Evolutionary conservation across 2,888 invertebrate species (phyloP).

Genomic region (Anagyrus pseudococci): DNA sequence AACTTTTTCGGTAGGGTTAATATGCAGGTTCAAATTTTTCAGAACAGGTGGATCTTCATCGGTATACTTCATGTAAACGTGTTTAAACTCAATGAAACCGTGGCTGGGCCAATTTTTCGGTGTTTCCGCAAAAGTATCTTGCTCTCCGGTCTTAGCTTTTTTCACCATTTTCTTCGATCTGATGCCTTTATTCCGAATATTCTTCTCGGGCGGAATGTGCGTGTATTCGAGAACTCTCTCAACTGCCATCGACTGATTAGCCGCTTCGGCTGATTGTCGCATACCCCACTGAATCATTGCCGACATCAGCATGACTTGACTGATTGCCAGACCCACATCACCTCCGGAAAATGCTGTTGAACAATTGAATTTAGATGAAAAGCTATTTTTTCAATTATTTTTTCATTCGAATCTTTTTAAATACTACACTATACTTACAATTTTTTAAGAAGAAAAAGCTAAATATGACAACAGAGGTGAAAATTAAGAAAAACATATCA

Average conservation of each 20-base stretch:
- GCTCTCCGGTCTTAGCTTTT: background rate
- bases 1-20: conserved; percentile 59
- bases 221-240: conserved; percentile 86
- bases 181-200: conserved; percentile 47
- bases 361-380: no score
- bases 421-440: background rate
- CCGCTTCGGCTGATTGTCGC: conserved; percentile 82
- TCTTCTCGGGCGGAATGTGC: conserved; percentile 67
- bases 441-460: conserved; percentile 68
- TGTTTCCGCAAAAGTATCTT: conserved; percentile 26
- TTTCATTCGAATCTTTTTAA: background rate
- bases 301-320: conserved; percentile 59
- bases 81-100: conserved; percentile 52
- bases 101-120: conserved; percentile 51
- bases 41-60: conserved; percentile 63
- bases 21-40: conserved; percentile 56
- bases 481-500: conserved; percentile 68
- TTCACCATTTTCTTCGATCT: conserved; percentile 29
- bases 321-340: conserved; percentile 60
- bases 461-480: conserved; percentile 69
- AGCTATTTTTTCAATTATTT: background rate
- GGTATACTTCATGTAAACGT: conserved; percentile 62
- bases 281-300: conserved; percentile 79
- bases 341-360: conserved; percentile 54
- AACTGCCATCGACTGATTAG: conserved; percentile 80